A percentile compares a stretch with the other conserved stretches of the same genome.
Conservation (phyloP, 2,797 vertebrate genomes). For the Serranus cabrilla region DNA sequence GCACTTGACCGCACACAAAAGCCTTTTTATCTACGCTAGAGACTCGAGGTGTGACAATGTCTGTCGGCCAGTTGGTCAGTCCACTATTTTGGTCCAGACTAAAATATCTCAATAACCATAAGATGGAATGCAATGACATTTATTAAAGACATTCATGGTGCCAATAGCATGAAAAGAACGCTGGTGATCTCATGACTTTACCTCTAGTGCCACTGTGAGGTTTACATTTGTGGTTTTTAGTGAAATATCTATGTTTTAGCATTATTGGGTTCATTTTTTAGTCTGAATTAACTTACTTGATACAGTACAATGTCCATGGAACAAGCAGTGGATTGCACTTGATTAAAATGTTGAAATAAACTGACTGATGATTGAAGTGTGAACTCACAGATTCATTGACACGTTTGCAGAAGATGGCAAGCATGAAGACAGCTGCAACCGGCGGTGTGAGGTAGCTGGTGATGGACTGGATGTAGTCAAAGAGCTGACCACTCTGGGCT, state of each 20-base stretch:
- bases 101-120: neutral
- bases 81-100: neutral
- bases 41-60: neutral
- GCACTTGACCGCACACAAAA: neutral
- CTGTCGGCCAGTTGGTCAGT: too few species aligned
- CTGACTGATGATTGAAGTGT: neutral
- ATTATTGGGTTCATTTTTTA: too few species aligned
- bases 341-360: neutral
- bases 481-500: slow-evolving; percentile 93
- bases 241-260: neutral
- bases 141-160: neutral
- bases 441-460: slow-evolving; percentile 94
- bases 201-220: too few species aligned
- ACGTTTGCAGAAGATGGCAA: slow-evolving; percentile 91
- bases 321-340: neutral
- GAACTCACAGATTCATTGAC: slow-evolving; percentile 89
- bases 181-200: neutral
- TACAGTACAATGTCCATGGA: too few species aligned
- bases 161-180: neutral
- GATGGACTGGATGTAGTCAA: slow-evolving; percentile 92
- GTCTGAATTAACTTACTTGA: too few species aligned
- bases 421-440: slow-evolving; percentile 90
- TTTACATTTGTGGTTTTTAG: too few species aligned
- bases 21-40: neutral
- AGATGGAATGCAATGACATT: neutral